These are phyloP conservation scores for Eubasilissa splendida DNA, from an alignment of 2,888 invertebrate species.

Conservation along the genomic window DNA sequence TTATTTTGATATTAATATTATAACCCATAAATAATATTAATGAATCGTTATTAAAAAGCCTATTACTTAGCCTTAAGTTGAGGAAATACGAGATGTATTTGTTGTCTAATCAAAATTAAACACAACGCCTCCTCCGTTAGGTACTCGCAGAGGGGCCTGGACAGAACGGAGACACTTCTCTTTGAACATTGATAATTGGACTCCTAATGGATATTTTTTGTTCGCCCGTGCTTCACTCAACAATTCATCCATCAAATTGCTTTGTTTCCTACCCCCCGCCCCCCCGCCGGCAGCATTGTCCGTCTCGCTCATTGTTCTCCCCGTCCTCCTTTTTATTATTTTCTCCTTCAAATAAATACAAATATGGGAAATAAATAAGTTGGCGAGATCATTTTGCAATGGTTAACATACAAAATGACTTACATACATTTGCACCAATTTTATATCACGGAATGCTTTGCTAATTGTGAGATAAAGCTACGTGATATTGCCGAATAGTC, in stretches of 20 bases:
- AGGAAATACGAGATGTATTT: neutral
- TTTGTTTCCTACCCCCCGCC: constrained; percentile 30
- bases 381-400: too few relatives aligned
- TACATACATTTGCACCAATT: too few relatives aligned
- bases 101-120: constrained; percentile 30
- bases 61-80: too few relatives aligned
- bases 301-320: constrained; percentile 27
- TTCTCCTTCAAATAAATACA: neutral
- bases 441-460: too few relatives aligned
- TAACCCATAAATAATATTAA: too few relatives aligned
- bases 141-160: neutral
- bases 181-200: constrained; percentile 41
- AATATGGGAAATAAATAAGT: too few relatives aligned
- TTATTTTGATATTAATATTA: too few relatives aligned
- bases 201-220: constrained; percentile 40
- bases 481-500: too few relatives aligned
- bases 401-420: too few relatives aligned
- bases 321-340: constrained; percentile 19
- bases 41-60: too few relatives aligned
- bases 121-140: neutral
- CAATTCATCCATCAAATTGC: constrained; percentile 40
- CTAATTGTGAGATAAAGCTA: too few relatives aligned
- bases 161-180: constrained; percentile 25
- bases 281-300: constrained; percentile 25
- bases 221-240: constrained; percentile 29